Conservation (phyloP, 2,113 vertebrate species). For the Limanda limanda region DNA sequence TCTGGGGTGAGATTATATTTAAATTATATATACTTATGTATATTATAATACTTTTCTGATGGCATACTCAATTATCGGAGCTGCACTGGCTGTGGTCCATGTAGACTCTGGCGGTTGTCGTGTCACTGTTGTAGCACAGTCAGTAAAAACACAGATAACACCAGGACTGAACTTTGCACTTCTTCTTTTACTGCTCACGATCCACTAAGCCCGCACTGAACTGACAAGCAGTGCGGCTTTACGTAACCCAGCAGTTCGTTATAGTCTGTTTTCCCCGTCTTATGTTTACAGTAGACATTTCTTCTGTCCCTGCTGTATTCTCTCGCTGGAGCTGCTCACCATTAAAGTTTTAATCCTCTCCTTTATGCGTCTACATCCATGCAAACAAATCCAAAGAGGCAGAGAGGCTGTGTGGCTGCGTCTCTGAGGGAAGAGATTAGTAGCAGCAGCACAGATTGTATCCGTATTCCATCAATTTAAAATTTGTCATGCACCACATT, state of each 20-base stretch:
- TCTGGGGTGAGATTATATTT: too few relatives aligned
- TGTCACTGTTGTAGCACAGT: too few relatives aligned
- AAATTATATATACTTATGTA: too few relatives aligned
- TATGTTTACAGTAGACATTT: too few relatives aligned
- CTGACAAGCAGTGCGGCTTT: neutral
- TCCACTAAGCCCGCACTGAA: neutral
- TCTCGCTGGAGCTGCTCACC: too few relatives aligned
- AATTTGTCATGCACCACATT: conserved; percentile 1
- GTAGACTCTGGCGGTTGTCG: neutral
- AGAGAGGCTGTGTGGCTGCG: neutral
- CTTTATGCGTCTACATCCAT: neutral
- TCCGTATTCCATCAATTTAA: conserved; percentile 14
- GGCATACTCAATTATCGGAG: neutral
- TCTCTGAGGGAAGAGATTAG: too few relatives aligned
- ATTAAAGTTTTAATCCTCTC: neutral
- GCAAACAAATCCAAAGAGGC: neutral
- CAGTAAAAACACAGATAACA: neutral
- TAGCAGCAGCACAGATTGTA: neutral
- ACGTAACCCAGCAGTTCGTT: too few relatives aligned
- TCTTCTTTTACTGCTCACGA: neutral
- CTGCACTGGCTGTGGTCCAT: neutral
- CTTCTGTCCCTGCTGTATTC: too few relatives aligned
- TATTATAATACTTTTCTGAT: neutral
- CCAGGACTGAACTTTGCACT: neutral
- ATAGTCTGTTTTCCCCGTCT: too few relatives aligned